Evolutionary conservation across 2,888 invertebrate species (phyloP), one percentile per base, ranked within the genome.

Genomic region (Eilema depressum): DNA sequence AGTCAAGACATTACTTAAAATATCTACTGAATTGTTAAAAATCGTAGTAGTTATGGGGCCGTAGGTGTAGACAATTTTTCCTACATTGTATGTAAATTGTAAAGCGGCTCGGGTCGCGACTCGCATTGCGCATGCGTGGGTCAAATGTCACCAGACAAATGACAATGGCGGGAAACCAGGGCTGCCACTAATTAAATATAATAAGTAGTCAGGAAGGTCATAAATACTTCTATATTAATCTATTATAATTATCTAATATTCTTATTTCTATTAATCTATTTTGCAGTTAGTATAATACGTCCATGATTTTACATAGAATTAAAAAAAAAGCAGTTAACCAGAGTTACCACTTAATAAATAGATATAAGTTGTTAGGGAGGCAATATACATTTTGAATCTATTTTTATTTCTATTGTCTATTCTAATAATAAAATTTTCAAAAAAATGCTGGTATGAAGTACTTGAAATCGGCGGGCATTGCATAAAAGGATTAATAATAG

Each of bases 41-140:
- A 78, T 84, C 75, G 71, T 81, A 77, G 81, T 33, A n/a, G n/a
- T n/a, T n/a, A 12, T 63, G n/a, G 33, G 80, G 68, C 69, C 68
- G 70, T 68, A 57, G 60, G 56, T 71, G 71, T 74, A 69, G 73
- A 72, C 75, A 79, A 78, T 80, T 80, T 87, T 88, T 71, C 89
- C 89, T 80, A 86, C 89, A 94, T 94, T 95, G 95, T 94, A 95
- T 95, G 94, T 88, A 88, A 94, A 94, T 68, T 83, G 85, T 67
- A 28, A 73, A 69, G 83, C 80, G 80, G 80, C 79, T 76, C 61
- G 84, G 93, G 94, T 93, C 94, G 89, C 89, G 93, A 91, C 93
- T 83, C 87, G 83, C 87, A 92, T 93, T 93, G 92, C 91, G 91
- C 90, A 92, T 92, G 91, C 93, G 84, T 75, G 69, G 92, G 93